These are phyloP conservation scores for Ictalurus punctatus DNA, from an alignment of 2,113 vertebrate species.

Conservation along the genomic window DNA sequence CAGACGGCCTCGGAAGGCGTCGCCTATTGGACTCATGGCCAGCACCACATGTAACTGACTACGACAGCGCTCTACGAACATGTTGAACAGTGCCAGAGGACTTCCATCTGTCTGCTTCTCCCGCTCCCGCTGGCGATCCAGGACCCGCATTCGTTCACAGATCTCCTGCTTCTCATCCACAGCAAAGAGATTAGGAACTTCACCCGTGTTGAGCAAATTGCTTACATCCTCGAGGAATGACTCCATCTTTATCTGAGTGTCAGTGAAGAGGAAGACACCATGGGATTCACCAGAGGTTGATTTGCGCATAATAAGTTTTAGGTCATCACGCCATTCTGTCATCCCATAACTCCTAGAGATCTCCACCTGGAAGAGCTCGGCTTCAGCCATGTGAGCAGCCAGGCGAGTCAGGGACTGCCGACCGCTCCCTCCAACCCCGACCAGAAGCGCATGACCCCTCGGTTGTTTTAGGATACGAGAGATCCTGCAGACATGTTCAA, in stretches of 20 bases:
- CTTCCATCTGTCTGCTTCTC: constrained; percentile 87
- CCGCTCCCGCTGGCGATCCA: constrained; percentile 82
- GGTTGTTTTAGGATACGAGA: constrained; percentile 89
- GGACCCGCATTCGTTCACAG: constrained; percentile 83
- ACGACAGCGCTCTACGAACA: constrained; percentile 88
- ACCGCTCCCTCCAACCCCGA: constrained; percentile 88
- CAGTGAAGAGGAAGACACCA: constrained; percentile 87
- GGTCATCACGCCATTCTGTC: constrained; percentile 84
- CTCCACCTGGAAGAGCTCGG: constrained; percentile 85
- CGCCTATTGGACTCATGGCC: constrained; percentile 91
- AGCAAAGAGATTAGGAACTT: constrained; percentile 88
- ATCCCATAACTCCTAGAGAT: constrained; percentile 83
- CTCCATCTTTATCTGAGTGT: constrained; percentile 88
- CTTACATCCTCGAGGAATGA: constrained; percentile 89
- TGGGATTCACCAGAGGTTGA: constrained; percentile 80
- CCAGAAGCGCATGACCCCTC: constrained; percentile 84
- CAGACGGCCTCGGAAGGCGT: constrained; percentile 82
- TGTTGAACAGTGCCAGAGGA: constrained; percentile 84
- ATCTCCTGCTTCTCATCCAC: constrained; percentile 88
- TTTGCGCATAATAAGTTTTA: constrained; percentile 82
- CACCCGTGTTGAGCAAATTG: constrained; percentile 88
- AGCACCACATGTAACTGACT: constrained; percentile 86
- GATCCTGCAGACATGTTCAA: constrained; percentile 88
- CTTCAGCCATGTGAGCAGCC: constrained; percentile 86
- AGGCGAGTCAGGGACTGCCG: constrained; percentile 86